phyloP scores from a whole-genome alignment of 2,888 invertebrate species.

The Seira ritae region DNA sequence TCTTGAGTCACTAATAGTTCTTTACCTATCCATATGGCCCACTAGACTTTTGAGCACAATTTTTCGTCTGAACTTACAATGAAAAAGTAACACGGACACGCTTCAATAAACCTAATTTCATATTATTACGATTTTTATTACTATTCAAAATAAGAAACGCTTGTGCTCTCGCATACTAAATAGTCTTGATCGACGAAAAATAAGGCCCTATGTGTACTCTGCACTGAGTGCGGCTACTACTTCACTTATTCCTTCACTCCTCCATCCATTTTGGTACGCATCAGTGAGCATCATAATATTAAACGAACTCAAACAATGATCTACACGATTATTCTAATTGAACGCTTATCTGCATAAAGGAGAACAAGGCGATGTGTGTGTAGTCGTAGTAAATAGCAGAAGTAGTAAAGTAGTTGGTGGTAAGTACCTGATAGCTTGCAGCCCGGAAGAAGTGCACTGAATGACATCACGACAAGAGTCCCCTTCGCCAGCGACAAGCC shows the following conservation, averaged over 20 bases:
- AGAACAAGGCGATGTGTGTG: not conserved
- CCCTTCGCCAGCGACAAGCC: conserved; percentile 90
- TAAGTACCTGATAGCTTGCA: conserved; percentile 71
- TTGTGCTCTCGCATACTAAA: conserved; percentile 14
- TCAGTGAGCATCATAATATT: conserved; percentile 14
- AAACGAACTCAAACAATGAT: conserved; percentile 10
- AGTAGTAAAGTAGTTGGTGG: not conserved
- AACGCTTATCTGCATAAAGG: conserved; percentile 16
- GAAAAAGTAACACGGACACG: conserved; percentile 7
- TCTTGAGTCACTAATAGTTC: too few relatives aligned
- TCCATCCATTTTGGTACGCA: not conserved
- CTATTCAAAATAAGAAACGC: conserved; percentile 16
- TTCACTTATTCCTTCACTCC: not conserved
- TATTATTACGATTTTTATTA: conserved; percentile 16
- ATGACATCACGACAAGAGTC: conserved; percentile 96
- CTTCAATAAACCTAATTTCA: conserved; percentile 16
- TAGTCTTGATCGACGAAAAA: not conserved
- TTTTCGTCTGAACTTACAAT: conserved; percentile 2
- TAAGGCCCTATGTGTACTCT: too few relatives aligned
- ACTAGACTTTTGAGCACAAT: not conserved
- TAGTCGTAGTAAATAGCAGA: conserved; percentile 1
- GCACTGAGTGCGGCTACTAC: not conserved
- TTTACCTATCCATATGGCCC: conserved; percentile 2
- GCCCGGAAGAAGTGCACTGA: conserved; percentile 93
- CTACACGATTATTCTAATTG: conserved; percentile 16